Evolutionary conservation across 2,888 invertebrate species (phyloP), one percentile per base, ranked within the genome.

Genomic region (Bombylius discolor): DNA sequence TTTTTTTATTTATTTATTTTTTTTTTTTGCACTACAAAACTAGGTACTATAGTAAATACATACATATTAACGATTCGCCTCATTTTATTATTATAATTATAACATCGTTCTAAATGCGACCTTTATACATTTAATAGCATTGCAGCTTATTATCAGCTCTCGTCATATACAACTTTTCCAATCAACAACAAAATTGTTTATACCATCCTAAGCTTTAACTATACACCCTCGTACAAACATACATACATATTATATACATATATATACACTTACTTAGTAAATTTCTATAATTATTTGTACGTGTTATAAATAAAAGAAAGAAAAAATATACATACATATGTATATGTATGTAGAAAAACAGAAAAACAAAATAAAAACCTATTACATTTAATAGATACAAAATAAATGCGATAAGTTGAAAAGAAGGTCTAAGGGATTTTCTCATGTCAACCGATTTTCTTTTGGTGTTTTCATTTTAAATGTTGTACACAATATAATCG

Each of bases 401-500:
- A 36, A 36, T 36, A 8, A 36, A 36, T 36, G 8, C 8, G 39
- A 11, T 42, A 42, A 42, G 39, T 36, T 36, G 12, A 42, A 11
- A 42, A 42, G 39, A 42, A 42, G 39, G 39, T 42, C 39, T 42
- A 42, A 42, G 4, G 12, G 39, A 42, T 42, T 42, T 42, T 42
- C 50, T 46, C 47, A 50, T 55, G 55, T 55, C 55, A 55, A 55
- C 55, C 51, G 55, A 55, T 55, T 55, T 47, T 55, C 46, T 46
- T 36, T 36, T 36, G 36, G 39, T 42, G 7, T 42, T 42, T 36
- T 42, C 11, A 11, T 42, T 42, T 42, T 42, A 42, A 23, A 23
- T 23, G 39, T 42, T 42, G 39, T 42, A 42, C 11, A 42, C 39
- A 42, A 42, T 42, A 42, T 56, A 56, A 56, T 56, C 52, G 56